Percentiles rank a stretch among this genome's conserved stretches.
Conservation (phyloP, 92 coral and sea anemone genomes). For the Plumapathes pennacea region DNA sequence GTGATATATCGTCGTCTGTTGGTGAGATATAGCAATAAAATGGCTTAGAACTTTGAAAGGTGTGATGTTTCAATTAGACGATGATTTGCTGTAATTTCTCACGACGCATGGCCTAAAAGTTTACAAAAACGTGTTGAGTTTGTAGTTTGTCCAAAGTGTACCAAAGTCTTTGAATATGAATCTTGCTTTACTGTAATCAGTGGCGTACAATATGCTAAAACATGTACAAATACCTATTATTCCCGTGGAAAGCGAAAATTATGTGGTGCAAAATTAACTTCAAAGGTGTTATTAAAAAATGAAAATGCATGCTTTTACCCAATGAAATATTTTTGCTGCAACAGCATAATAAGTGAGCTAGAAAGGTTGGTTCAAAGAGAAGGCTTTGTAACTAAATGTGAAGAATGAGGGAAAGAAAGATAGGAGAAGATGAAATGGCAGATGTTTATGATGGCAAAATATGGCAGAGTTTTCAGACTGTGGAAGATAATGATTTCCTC, state of each 20-base stretch:
- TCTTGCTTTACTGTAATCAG: slow-evolving; percentile 43
- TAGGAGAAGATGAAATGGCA: slow-evolving; percentile 16
- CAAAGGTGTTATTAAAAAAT: slow-evolving; percentile 21
- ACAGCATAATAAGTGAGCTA: slow-evolving; percentile 40
- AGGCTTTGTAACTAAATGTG: slow-evolving; percentile 38
- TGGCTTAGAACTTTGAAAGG: no score
- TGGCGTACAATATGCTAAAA: slow-evolving; percentile 38
- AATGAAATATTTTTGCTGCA: slow-evolving; percentile 48
- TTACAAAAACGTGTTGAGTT: no score
- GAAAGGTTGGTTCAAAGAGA: slow-evolving; percentile 38
- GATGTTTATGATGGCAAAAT: slow-evolving; percentile 58
- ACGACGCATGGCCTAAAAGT: no score
- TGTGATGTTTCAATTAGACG: no score
- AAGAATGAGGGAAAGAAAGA: slow-evolving; percentile 41
- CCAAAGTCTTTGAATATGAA: slow-evolving; percentile 49
- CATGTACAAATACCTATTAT: slow-evolving; percentile 12
- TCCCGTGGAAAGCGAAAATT: slow-evolving; percentile 24
- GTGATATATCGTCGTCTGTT: no score
- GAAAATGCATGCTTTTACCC: slow-evolving; percentile 54
- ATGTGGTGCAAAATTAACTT: slow-evolving; percentile 36
- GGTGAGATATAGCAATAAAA: no score
- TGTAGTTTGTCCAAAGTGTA: slow-evolving; percentile 65
- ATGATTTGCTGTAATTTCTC: no score
- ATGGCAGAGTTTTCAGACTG: slow-evolving; percentile 57
- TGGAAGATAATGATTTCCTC: slow-evolving; percentile 41